Conservation (phyloP, 2,797 vertebrate species). For the Parotocinclus haroldoi region DNA sequence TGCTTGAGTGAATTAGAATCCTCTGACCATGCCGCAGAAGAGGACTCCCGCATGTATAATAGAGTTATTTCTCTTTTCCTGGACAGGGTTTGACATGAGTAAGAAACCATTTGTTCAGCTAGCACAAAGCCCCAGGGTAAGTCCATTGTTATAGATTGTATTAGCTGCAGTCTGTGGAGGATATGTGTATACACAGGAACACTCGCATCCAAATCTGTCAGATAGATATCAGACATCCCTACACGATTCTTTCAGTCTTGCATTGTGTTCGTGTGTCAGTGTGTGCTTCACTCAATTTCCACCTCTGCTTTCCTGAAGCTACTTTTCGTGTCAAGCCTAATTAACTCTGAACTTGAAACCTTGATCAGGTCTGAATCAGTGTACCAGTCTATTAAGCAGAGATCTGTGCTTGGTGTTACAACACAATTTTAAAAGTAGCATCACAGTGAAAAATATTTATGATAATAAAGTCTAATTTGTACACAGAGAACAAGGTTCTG, state of each 20-base stretch:
- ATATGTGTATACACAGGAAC: not conserved
- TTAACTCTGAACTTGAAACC: conserved; percentile 6
- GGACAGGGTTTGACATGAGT: conserved; percentile 14
- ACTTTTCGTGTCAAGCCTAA: conserved; percentile 4
- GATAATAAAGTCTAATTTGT: no score
- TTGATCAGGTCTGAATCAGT: not conserved
- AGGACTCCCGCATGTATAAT: conserved; percentile 25
- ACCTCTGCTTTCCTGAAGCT: not conserved
- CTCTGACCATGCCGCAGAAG: not conserved
- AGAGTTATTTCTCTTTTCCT: conserved; percentile 14
- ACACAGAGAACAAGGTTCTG: no score
- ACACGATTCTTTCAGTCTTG: not conserved
- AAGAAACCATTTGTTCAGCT: conserved; percentile 15
- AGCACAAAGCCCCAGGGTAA: conserved; percentile 4
- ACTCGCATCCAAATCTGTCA: conserved; percentile 1
- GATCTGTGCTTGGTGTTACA: not conserved
- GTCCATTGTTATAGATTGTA: conserved; percentile 19
- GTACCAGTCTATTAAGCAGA: not conserved
- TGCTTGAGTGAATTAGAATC: no score
- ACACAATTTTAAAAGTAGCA: no score
- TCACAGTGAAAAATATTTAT: no score
- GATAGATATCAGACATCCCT: conserved; percentile 7
- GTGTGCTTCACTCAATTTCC: not conserved
- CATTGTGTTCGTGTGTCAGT: not conserved
- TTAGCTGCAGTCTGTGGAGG: conserved; percentile 9